phyloP scores from a whole-genome alignment of 1,140 invertebrate genomes.

The Atta texana region DNA sequence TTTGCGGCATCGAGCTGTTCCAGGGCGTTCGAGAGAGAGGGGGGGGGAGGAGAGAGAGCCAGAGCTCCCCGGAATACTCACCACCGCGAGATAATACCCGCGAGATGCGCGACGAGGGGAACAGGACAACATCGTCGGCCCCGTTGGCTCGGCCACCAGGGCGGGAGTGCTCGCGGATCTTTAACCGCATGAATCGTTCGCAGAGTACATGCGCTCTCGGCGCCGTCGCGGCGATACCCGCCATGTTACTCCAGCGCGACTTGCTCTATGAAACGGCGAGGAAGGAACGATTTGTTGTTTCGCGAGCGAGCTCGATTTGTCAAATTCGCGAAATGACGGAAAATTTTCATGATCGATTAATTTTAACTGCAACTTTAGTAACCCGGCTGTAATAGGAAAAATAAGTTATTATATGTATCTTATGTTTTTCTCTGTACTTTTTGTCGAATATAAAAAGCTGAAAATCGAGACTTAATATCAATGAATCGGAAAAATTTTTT shows the following conservation, averaged over 20 bases:
- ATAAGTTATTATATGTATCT: too few species aligned
- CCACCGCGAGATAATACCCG: constrained; percentile 40
- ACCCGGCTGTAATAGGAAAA: background rate
- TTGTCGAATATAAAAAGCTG: background rate
- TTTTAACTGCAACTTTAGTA: background rate
- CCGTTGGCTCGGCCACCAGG: constrained; percentile 33
- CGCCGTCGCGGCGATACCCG: constrained; percentile 25
- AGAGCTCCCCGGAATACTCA: background rate
- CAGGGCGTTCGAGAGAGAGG: background rate
- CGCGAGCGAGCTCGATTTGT: background rate
- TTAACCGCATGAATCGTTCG: constrained; percentile 46
- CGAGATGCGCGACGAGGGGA: constrained; percentile 39
- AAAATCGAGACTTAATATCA: too few species aligned
- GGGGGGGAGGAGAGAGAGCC: too few species aligned
- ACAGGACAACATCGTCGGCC: constrained; percentile 33
- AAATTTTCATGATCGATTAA: background rate
- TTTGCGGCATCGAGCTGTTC: constrained; percentile 22
- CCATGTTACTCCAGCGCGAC: constrained; percentile 27
- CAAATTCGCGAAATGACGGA: background rate
- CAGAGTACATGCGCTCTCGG: constrained; percentile 54
- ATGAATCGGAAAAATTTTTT: background rate
- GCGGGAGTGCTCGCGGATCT: constrained; percentile 42
- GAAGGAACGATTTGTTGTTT: background rate
- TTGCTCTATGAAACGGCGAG: constrained; percentile 3
- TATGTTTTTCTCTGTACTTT: too few species aligned